phyloP scores from a whole-genome alignment of 2,113 vertebrate species.

The Ardeotis arabs region DNA sequence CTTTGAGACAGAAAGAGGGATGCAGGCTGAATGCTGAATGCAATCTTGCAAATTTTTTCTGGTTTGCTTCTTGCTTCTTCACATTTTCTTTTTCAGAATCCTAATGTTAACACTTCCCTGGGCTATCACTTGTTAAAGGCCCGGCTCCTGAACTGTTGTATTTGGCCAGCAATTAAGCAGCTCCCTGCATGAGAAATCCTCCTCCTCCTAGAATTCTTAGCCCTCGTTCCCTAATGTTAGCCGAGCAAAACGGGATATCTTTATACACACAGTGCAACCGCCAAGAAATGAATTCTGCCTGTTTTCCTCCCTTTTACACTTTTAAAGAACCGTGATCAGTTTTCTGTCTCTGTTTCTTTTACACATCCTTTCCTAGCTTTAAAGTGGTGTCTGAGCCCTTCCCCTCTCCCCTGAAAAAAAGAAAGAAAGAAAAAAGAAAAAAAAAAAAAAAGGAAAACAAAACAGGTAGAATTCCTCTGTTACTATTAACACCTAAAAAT shows the following conservation, averaged over 20 bases:
- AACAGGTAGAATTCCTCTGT: constrained; percentile 62
- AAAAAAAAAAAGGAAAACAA: neutral
- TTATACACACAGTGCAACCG: neutral
- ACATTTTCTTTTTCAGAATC: constrained; percentile 41
- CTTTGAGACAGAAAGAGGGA: neutral
- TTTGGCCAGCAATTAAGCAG: constrained; percentile 51
- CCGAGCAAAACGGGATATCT: constrained; percentile 7
- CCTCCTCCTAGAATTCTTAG: constrained; percentile 1
- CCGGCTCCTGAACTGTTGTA: neutral
- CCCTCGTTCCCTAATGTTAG: constrained; percentile 10
- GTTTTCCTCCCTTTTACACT: constrained; percentile 46
- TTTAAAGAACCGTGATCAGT: constrained; percentile 27
- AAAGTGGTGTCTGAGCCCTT: constrained; percentile 7
- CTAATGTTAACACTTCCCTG: constrained; percentile 13
- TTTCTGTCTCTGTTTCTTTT: constrained; percentile 30
- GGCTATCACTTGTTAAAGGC: neutral
- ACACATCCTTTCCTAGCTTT: neutral
- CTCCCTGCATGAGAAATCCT: constrained; percentile 25
- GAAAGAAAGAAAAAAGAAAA: neutral
- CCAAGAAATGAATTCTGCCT: constrained; percentile 46
- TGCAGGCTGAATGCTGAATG: constrained; percentile 12
- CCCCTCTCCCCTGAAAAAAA: neutral
- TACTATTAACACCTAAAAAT: constrained; percentile 74
- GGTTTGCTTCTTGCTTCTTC: constrained; percentile 15
- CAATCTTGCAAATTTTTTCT: constrained; percentile 32